phyloP scores from a whole-genome alignment of 2,797 vertebrate species.

The Manis crassicaudata region DNA sequence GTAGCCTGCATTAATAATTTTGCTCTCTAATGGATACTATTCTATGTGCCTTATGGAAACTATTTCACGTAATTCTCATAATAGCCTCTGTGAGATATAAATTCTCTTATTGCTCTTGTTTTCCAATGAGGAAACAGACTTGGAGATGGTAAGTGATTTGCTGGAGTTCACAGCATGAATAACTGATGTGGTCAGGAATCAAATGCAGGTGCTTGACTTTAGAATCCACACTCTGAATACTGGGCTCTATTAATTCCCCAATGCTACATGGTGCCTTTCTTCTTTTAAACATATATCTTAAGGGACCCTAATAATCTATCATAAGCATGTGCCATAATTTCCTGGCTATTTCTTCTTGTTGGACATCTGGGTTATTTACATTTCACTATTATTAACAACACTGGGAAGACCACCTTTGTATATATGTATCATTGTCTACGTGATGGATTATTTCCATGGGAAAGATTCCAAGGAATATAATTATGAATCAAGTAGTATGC shows the following conservation, averaged over 20 bases:
- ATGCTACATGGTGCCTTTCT: fast-evolving
- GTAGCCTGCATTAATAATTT: neutral
- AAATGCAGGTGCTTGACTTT: fast-evolving
- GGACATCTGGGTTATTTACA: neutral
- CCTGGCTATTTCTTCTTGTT: neutral
- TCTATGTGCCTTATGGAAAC: neutral
- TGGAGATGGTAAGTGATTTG: neutral
- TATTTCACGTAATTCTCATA: neutral
- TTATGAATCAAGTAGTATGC: neutral
- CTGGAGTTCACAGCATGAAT: neutral
- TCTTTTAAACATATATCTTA: neutral
- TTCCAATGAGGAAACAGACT: neutral
- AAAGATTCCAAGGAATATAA: neutral
- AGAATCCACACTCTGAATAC: fast-evolving
- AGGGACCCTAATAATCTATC: neutral
- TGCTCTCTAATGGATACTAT: too few relatives aligned
- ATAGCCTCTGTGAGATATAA: neutral
- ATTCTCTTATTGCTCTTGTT: neutral
- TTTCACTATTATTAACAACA: neutral
- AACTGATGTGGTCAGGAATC: neutral
- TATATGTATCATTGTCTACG: neutral
- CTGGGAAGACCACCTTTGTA: neutral
- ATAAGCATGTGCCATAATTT: fast-evolving
- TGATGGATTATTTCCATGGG: neutral
- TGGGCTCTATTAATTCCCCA: fast-evolving